Base-by-base conservation (phyloP, 2,113 vertebrate species). In the Mesoclemmys tuberculata region DNA sequence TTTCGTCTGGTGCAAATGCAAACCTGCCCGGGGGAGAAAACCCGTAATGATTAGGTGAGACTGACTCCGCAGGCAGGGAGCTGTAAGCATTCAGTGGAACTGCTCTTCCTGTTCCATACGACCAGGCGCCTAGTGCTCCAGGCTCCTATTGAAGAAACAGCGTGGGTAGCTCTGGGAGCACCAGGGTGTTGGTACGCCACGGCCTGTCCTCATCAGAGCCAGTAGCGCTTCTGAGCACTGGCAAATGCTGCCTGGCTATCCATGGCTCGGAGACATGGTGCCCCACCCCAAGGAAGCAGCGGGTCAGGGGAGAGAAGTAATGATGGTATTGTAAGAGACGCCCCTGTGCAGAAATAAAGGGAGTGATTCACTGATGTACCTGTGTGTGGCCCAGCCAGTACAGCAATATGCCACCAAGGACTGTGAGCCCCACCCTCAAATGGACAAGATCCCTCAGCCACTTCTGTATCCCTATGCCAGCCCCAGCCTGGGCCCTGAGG, bases 1-100 rank as follows among this genome's bases (percentile, higher is more conserved):
- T 92, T 95, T 78, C 95, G 96, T 92, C 80, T 97, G 87, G 94
- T 97, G 90, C 98, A 95, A 31, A 98, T 79, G 64, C n/a, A 88
- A 93, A 98, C 96, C 98, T 98, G 77, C 27, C 44, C 56, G 89
- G 61, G 85, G 24, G 49, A 87, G 64, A 86, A 95, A 3, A 94
- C 54, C 64, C 2, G 7, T 5, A 80, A 64, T 7, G 41, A 82
- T 82, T 46, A 26, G 5, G 5, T 87, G 24, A 94, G 54, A 14
- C 51, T 52, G 18, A 51, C 71, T 81, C 52, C 80, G 84, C 44
- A 51, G 22, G 27, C 27, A 29, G 26, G 46, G 11, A 51, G 46
- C 78, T 41, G 21, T 74, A 41, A 24, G 68, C 24, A 74, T 46
- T 46, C 74, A 27, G 24, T 27, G 4, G 74, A 44, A 46, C 3